phyloP scores from a whole-genome alignment of 2,888 invertebrate genomes.

The Sympetrum striolatum region DNA sequence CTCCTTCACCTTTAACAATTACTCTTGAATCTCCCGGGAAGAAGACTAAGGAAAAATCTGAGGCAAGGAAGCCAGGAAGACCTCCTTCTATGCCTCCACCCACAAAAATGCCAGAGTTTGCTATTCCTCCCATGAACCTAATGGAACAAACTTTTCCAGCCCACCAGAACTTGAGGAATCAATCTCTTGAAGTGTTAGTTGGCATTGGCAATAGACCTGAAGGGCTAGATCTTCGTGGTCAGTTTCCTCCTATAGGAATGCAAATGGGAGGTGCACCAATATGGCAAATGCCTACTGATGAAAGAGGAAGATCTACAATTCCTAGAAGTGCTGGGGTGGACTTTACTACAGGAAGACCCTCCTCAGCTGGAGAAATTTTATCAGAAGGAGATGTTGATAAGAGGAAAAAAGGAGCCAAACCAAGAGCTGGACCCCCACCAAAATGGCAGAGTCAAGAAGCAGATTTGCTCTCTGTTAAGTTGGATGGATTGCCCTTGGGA shows the following conservation, averaged over 20 bases:
- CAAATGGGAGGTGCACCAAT: background rate
- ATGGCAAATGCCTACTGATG: background rate
- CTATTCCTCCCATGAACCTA: background rate
- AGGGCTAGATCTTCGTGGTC: background rate
- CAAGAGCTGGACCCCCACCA: background rate
- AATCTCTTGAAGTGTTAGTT: background rate
- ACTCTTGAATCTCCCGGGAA: background rate
- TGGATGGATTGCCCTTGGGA: slow-evolving; percentile 4
- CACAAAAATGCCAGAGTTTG: background rate
- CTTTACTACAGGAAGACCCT: background rate
- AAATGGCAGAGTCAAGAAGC: slow-evolving; percentile 20
- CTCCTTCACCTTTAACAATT: background rate
- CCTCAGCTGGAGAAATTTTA: background rate
- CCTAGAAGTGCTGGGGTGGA: background rate
- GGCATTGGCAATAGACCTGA: slow-evolving; percentile 4
- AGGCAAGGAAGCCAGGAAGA: background rate
- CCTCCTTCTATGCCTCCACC: slow-evolving; percentile 12
- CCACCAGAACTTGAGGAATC: slow-evolving; percentile 5
- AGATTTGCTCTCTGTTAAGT: slow-evolving; percentile 6
- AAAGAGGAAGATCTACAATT: background rate
- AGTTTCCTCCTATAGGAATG: background rate
- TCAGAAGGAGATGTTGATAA: background rate
- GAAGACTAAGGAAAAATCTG: background rate
- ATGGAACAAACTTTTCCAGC: slow-evolving; percentile 9
- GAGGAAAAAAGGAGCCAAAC: background rate